Base-by-base conservation (phyloP, 2,113 vertebrate genomes). In the Microcebus murinus region DNA sequence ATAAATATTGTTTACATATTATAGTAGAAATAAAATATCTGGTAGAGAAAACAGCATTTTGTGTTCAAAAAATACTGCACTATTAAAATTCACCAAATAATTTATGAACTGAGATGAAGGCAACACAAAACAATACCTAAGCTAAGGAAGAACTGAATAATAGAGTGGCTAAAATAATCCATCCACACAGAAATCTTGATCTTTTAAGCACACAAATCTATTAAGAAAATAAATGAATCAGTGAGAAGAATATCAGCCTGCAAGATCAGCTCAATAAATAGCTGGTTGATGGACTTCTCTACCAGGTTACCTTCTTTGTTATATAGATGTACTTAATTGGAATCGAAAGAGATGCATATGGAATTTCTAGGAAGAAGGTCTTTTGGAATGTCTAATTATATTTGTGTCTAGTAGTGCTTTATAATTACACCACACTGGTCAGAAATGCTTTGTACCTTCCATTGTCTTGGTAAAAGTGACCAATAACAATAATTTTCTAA, bases 21-120 rank as follows among this genome's bases (percentile, higher is more conserved):
- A 85, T 83, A 81, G 90, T 90, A 84, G 74, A 95, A 96, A 96
- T 63, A 15, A 94, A 96, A 87, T 95, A 94, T 45, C 83, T 87
- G 5, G 39, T 55, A 79, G 13, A 91, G 31, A 91, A 39, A 92
- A 81, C 6, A 71, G 59, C 6, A 70, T 93, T 95, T 76, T 88
- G 14, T 25, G 4, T 67, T 95, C 68, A 82, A 89, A 89, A 80
- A 76, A 4, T 29, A 86, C 39, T 45, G 3, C 57, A 81, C 34
- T 63, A 12, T 90, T 87, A 87, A 52, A 90, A 90, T 81, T 81
- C 36, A 97, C 17, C 42, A 90, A 67, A 45, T 59, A 94, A 83
- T 87, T 89, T 71, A 88, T 88, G 48, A 91, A 57, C 42, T 61
- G 42, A 91, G 77, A 57, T 15, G 34, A 96, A 88, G 25, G 70